Percentiles rank a stretch among this genome's conserved stretches.
Conservation (phyloP, 2,888 invertebrate genomes). For the Tetropium fuscum region DNA sequence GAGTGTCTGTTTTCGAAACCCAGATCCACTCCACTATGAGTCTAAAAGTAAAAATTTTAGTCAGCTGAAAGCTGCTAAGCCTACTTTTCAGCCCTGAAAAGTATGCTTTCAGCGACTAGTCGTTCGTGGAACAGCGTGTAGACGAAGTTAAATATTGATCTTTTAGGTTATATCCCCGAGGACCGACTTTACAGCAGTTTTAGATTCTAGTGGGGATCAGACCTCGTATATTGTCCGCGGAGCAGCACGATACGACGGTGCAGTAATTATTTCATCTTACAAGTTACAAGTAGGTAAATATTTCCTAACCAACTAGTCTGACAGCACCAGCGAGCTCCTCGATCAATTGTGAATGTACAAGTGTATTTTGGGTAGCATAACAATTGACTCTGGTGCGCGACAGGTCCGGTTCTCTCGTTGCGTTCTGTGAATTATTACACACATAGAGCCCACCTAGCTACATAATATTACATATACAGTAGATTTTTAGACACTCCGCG, state of each 20-base stretch:
- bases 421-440: conserved; percentile 46
- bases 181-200: conserved; percentile 53
- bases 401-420: conserved; percentile 31
- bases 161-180: conserved; percentile 63
- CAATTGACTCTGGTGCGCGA: conserved; percentile 47
- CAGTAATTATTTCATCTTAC: conserved; percentile 19
- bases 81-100: no score
- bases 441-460: conserved; percentile 53
- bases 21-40: no score
- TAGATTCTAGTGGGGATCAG: conserved; percentile 47
- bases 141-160: conserved; percentile 60
- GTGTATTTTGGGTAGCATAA: conserved; percentile 56
- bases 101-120: conserved; percentile 16
- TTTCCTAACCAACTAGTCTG: conserved; percentile 26
- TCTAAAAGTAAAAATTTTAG: no score
- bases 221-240: conserved; percentile 27
- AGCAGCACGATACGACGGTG: conserved; percentile 30
- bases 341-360: conserved; percentile 35
- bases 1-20: no score
- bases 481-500: conserved; percentile 59
- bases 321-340: conserved; percentile 23
- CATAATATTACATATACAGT: conserved; percentile 57
- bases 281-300: conserved; percentile 20
- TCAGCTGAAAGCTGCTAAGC: neutral
- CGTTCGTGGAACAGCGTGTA: conserved; percentile 39